phyloP scores from a whole-genome alignment of 2,113 vertebrate species.

The Bostrychus sinensis region DNA sequence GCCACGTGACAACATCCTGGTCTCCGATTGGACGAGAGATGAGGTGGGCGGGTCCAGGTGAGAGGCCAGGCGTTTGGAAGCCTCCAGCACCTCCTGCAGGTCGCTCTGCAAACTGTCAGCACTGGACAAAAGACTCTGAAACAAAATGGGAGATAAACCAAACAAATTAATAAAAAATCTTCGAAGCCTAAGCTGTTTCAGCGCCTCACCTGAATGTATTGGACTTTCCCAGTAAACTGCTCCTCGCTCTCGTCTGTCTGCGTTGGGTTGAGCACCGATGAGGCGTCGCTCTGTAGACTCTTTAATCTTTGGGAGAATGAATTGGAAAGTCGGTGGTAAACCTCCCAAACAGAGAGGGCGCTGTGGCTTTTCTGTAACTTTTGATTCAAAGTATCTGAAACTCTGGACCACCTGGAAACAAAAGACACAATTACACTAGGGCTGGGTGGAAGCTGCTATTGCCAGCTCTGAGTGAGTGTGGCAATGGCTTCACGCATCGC shows the following conservation, averaged over 20 bases:
- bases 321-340: constrained; percentile 26
- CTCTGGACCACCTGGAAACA: constrained; percentile 81
- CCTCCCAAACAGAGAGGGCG: constrained; percentile 80
- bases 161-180: background rate
- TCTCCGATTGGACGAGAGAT: constrained; percentile 74
- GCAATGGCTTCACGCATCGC: too few relatives aligned
- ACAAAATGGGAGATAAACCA: background rate
- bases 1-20: constrained; percentile 76
- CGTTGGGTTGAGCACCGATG: constrained; percentile 47
- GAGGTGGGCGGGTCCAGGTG: constrained; percentile 67
- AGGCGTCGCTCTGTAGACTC: constrained; percentile 68
- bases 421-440: background rate
- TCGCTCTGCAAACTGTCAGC: constrained; percentile 69
- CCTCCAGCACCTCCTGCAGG: constrained; percentile 70
- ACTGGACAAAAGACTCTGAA: constrained; percentile 78
- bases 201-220: constrained; percentile 76
- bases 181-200: too few relatives aligned
- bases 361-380: constrained; percentile 62
- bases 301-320: constrained; percentile 70
- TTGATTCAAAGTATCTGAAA: constrained; percentile 72
- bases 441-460: too few relatives aligned
- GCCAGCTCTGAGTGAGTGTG: too few relatives aligned
- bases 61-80: constrained; percentile 73
- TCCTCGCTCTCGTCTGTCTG: constrained; percentile 59
- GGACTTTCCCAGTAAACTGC: constrained; percentile 66